phyloP scores from a whole-genome alignment of 2,113 vertebrate species.

The Pygoscelis adeliae region DNA sequence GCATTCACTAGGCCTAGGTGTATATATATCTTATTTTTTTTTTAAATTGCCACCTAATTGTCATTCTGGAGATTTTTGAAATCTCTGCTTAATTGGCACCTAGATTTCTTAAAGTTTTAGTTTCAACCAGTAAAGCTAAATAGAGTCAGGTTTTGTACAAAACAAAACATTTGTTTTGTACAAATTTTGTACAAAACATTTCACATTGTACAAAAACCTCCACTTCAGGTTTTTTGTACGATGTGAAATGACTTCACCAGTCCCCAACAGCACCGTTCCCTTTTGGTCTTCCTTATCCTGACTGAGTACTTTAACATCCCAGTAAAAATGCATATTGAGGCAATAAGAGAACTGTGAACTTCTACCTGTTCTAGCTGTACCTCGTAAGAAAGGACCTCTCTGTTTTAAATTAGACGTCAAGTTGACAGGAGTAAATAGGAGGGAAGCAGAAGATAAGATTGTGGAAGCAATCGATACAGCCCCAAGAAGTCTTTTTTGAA shows the following conservation, averaged over 20 bases:
- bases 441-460: not conserved
- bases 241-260: not conserved
- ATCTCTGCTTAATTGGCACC: not conserved
- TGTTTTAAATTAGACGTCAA: not conserved
- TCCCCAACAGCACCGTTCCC: not conserved
- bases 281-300: not conserved
- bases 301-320: not conserved
- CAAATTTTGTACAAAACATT: too few relatives aligned
- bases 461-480: not conserved
- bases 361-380: not conserved
- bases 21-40: not conserved
- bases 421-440: not conserved
- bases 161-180: too few relatives aligned
- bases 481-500: not conserved
- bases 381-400: not conserved
- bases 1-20: not conserved
- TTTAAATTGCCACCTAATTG: not conserved
- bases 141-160: too few relatives aligned
- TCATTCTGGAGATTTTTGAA: not conserved
- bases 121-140: not conserved
- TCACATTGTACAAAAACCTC: too few relatives aligned
- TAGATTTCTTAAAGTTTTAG: not conserved
- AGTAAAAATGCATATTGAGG: not conserved
- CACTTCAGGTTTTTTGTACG: not conserved
- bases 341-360: not conserved